Percentiles rank a stretch among this genome's conserved stretches.
Evolutionary conservation across 2,888 invertebrate genomes (phyloP).

Genomic region (Polyommatus icarus): DNA sequence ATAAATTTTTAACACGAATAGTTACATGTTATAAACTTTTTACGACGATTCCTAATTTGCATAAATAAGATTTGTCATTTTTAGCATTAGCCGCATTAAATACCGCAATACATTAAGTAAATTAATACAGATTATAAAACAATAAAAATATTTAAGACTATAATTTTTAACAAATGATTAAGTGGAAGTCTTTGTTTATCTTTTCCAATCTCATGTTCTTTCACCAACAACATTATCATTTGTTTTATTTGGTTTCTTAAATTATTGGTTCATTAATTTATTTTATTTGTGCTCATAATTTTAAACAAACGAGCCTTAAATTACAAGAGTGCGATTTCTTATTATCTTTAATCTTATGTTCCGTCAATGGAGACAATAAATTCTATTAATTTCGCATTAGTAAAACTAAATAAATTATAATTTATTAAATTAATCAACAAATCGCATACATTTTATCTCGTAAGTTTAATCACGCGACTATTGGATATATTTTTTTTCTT

Average conservation of each 20-base stretch:
- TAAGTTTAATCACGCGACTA: neutral
- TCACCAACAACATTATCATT: conserved; percentile 20
- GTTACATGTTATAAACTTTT: neutral
- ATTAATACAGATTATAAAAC: neutral
- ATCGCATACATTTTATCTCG: neutral
- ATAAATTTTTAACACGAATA: no score
- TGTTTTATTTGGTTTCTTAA: conserved; percentile 17
- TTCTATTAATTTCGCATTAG: neutral
- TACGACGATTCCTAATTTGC: neutral
- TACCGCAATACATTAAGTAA: neutral
- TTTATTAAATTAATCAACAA: neutral
- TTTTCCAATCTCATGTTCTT: conserved; percentile 14
- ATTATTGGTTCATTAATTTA: conserved; percentile 7
- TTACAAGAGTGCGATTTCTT: neutral
- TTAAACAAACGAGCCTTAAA: neutral
- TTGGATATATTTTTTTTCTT: neutral
- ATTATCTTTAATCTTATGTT: conserved; percentile 8
- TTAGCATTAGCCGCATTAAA: neutral
- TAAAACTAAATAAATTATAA: neutral
- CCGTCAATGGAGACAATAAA: neutral
- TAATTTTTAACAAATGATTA: neutral
- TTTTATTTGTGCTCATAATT: neutral
- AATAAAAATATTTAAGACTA: neutral
- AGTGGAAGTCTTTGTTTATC: conserved; percentile 13
- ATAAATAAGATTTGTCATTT: neutral